phyloP scores from a whole-genome alignment of 2,797 vertebrate genomes.

The Sternarchorhynchus goeldii region DNA sequence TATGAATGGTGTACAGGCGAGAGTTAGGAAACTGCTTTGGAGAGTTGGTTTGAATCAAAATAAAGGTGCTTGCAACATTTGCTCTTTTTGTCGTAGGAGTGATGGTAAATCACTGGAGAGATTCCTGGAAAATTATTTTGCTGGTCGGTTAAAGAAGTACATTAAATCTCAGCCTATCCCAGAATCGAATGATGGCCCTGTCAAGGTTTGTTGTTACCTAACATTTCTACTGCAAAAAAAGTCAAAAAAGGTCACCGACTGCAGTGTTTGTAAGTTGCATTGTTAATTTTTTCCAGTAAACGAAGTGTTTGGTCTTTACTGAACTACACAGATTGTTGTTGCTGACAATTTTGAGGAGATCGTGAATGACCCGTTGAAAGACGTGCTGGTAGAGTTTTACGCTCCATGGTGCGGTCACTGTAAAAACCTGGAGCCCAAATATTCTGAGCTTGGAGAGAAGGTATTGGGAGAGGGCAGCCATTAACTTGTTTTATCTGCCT shows the following conservation, averaged over 20 bases:
- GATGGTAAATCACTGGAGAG: conserved; percentile 71
- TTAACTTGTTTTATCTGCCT: background rate
- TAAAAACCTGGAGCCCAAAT: conserved; percentile 75
- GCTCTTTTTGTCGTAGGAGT: conserved; percentile 45
- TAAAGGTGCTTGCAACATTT: background rate
- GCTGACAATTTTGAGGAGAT: conserved; percentile 74
- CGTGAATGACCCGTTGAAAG: conserved; percentile 68
- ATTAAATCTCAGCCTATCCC: conserved; percentile 76
- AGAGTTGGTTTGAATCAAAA: no score
- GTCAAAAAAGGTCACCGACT: no score
- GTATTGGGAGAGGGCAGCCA: conserved; percentile 48
- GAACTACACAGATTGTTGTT: conserved; percentile 69
- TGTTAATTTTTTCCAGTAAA: background rate
- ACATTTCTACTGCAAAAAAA: background rate
- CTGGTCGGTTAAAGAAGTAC: conserved; percentile 72
- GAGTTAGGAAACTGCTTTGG: no score
- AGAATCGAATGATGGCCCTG: conserved; percentile 69
- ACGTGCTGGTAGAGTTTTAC: conserved; percentile 77
- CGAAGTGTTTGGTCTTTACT: background rate
- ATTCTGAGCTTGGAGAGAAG: conserved; percentile 69
- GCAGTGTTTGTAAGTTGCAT: background rate
- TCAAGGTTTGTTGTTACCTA: conserved; percentile 66
- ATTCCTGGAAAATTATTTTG: conserved; percentile 77
- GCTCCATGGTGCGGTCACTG: conserved; percentile 75
- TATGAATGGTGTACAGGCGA: no score